Conservation (phyloP, 2,113 vertebrate species). For the Oriolus oriolus region DNA sequence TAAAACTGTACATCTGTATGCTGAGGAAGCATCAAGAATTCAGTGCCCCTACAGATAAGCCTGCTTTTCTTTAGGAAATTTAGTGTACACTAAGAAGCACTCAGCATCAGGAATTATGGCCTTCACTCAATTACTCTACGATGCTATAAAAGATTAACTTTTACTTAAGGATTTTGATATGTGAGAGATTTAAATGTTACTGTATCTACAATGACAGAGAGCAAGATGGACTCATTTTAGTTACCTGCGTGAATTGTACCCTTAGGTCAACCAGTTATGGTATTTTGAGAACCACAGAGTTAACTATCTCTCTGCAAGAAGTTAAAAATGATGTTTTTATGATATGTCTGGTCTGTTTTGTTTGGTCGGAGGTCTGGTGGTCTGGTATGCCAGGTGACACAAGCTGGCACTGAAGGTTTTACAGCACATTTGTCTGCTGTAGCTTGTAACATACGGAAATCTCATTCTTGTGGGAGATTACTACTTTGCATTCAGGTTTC, state of each 20-base stretch:
- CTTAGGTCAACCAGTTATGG: not conserved
- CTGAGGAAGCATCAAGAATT: not conserved
- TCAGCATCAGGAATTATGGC: not conserved
- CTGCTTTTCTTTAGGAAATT: not conserved
- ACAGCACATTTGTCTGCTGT: not conserved
- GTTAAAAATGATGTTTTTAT: not conserved
- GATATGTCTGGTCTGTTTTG: not conserved
- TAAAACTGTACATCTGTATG: not conserved
- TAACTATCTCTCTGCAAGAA: not conserved
- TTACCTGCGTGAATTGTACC: not conserved
- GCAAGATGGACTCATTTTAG: not conserved
- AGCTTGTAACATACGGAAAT: not conserved
- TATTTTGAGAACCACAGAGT: not conserved
- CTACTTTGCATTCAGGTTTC: not conserved
- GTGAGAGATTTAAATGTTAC: not conserved
- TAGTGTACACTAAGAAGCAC: not conserved
- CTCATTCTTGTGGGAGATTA: not conserved
- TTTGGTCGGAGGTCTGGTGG: not conserved
- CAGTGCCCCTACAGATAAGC: not conserved
- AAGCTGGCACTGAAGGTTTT: not conserved
- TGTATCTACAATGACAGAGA: not conserved
- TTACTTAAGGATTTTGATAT: not conserved
- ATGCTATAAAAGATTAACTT: not conserved
- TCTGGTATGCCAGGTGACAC: not conserved
- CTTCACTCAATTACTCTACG: not conserved